Evolutionary conservation across 2,113 vertebrate species (phyloP).

Genomic region (Aspidoscelis tigris): DNA sequence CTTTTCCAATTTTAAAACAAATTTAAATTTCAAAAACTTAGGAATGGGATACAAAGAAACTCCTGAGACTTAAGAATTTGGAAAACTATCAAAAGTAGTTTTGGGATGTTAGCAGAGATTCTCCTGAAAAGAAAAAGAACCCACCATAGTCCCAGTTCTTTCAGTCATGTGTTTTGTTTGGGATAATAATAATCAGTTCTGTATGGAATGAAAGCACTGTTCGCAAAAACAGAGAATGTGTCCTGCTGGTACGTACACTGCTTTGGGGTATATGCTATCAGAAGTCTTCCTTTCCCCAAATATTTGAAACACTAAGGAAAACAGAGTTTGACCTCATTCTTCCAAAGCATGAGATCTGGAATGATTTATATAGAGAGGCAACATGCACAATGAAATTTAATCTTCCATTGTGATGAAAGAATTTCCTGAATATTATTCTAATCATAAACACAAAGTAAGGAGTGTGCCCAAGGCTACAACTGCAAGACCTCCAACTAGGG

Average conservation of each 20-base stretch:
- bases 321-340: conserved; percentile 26
- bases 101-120: background rate
- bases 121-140: background rate
- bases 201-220: background rate
- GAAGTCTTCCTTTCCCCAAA: conserved; percentile 25
- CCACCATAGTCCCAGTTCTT: conserved; percentile 8
- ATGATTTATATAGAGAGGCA: conserved; percentile 4
- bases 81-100: conserved; percentile 9
- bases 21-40: background rate
- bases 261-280: conserved; percentile 11
- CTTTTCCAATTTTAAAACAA: background rate
- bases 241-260: conserved; percentile 23
- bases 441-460: background rate
- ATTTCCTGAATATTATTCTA: conserved; percentile 19
- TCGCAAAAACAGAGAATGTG: background rate
- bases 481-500: background rate
- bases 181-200: background rate
- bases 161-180: conserved; percentile 10
- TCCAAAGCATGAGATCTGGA: conserved; percentile 14
- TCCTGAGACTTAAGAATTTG: background rate
- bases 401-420: conserved; percentile 1
- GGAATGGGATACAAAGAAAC: background rate
- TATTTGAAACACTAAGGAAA: conserved; percentile 22
- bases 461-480: background rate
- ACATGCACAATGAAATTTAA: background rate